Evolutionary conservation across 2,888 invertebrate genomes (phyloP).

Genomic region (Parnassius glacialis): DNA sequence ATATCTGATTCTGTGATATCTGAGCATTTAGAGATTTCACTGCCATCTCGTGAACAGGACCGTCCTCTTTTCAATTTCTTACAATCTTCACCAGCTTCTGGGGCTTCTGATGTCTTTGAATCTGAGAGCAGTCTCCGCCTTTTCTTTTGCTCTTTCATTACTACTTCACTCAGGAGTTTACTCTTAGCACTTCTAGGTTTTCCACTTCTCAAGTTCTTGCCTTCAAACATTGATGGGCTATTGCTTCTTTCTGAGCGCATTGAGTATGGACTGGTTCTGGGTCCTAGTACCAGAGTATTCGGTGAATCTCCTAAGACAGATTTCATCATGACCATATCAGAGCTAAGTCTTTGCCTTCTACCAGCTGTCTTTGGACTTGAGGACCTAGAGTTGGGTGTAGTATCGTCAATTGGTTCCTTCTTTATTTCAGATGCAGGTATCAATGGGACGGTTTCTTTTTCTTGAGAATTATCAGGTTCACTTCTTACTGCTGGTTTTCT

Average conservation of each 20-base stretch:
- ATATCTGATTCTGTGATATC: slow-evolving; percentile 83
- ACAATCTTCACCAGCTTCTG: slow-evolving; percentile 62
- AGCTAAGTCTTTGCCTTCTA: slow-evolving; percentile 65
- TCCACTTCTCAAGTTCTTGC: slow-evolving; percentile 83
- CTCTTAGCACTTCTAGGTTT: slow-evolving; percentile 83
- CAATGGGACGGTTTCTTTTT: slow-evolving; percentile 60
- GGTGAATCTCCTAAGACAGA: slow-evolving; percentile 66
- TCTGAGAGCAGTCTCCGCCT: slow-evolving; percentile 79
- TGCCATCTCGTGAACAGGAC: slow-evolving; percentile 78
- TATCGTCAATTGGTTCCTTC: slow-evolving; percentile 69
- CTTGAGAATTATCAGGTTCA: slow-evolving; percentile 57
- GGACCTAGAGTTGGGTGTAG: slow-evolving; percentile 65
- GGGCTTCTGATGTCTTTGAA: slow-evolving; percentile 65
- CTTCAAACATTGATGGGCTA: slow-evolving; percentile 72
- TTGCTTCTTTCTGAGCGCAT: slow-evolving; percentile 82
- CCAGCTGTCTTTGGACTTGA: slow-evolving; percentile 74
- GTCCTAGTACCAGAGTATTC: slow-evolving; percentile 59
- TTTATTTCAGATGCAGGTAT: slow-evolving; percentile 73
- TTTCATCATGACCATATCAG: slow-evolving; percentile 75
- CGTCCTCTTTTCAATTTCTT: slow-evolving; percentile 72
- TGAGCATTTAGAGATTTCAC: slow-evolving; percentile 82
- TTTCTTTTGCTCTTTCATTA: slow-evolving; percentile 79
- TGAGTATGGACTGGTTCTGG: slow-evolving; percentile 80
- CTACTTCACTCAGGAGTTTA: slow-evolving; percentile 78
- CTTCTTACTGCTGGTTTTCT: slow-evolving; percentile 60